Base-by-base conservation (phyloP, 2,888 invertebrate genomes). In the Phasia obesa region DNA sequence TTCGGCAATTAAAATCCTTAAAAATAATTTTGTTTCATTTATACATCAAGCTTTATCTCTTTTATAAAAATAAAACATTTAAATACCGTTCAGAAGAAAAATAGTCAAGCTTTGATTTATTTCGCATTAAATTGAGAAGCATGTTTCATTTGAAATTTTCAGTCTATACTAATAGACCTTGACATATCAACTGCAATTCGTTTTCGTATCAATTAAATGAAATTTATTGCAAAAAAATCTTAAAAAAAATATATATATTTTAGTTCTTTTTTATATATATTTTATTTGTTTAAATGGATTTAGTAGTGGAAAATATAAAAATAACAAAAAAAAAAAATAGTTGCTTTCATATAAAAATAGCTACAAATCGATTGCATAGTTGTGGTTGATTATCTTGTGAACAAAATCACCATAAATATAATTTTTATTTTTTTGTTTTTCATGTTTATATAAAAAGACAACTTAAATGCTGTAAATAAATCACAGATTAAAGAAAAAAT, bases 181-280 rank as follows among this genome's bases (percentile, higher is more conserved):
- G 83, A 83, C 83, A 83, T 76, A 83, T 83, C 83, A 83, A 83
- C 83, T 70, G 79, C 79, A 83, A 83, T 79, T 76, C 83, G 79
- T 76, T 67, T 83, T 83, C 75, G 62, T 83, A 83, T 83, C 83
- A 83, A 79, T 83, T 83, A 79, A 83, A 83, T 79, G 35, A 79
- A 83, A 83, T 83, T 83, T 83, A 83, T 83, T 55, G 79, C 79
- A 79, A 76, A 79, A 77, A n/a, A n/a, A n/a, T n/a, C n/a, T n/a
- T n/a, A n/a, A n/a, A 73, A 78, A 21, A 73, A 65, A 71, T 27
- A 65, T 67, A 76, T 73, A 67, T 67, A 67, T 62, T 47, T n/a
- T 69, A 60, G 69, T 47, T 69, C 11, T 62, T 19, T 35, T 67
- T 76, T 44, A 31, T 47, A 49, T 31, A 55, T 17, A 42, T 69